Conservation (phyloP, 2,797 vertebrate genomes). For the Rhinichthys osculus region DNA sequence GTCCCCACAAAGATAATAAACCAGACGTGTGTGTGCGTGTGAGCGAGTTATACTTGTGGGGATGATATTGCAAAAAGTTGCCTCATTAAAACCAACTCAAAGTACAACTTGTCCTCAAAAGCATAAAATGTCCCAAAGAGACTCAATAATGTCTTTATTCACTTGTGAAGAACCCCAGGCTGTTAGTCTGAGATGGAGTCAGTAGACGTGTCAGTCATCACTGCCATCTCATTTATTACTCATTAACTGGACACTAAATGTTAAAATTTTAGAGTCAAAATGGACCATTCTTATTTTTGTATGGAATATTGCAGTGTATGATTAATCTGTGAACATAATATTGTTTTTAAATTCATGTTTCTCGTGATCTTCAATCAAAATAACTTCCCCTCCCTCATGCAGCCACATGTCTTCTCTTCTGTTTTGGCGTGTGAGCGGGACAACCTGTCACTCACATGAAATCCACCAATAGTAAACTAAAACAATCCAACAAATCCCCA, state of each 20-base stretch:
- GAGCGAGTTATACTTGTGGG: neutral
- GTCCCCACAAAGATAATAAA: too few species aligned
- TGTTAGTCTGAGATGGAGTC: neutral
- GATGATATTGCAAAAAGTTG: neutral
- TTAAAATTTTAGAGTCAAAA: neutral
- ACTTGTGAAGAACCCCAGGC: neutral
- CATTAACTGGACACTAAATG: neutral
- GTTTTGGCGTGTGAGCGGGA: neutral
- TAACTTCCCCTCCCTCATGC: neutral
- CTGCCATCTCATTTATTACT: neutral
- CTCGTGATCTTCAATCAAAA: neutral
- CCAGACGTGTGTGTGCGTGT: neutral
- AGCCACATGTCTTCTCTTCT: neutral
- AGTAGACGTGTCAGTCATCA: neutral
- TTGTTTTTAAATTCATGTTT: neutral
- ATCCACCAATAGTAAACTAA: neutral
- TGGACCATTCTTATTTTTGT: neutral
- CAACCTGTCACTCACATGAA: neutral
- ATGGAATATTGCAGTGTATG: neutral
- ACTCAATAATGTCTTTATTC: neutral
- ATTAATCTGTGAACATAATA: neutral
- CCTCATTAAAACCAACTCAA: slow-evolving; percentile 17
- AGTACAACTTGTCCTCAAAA: neutral
- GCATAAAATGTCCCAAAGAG: neutral
- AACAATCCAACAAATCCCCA: neutral